phyloP scores from a whole-genome alignment of 2,888 invertebrate species.

The Eupithecia subumbrata region DNA sequence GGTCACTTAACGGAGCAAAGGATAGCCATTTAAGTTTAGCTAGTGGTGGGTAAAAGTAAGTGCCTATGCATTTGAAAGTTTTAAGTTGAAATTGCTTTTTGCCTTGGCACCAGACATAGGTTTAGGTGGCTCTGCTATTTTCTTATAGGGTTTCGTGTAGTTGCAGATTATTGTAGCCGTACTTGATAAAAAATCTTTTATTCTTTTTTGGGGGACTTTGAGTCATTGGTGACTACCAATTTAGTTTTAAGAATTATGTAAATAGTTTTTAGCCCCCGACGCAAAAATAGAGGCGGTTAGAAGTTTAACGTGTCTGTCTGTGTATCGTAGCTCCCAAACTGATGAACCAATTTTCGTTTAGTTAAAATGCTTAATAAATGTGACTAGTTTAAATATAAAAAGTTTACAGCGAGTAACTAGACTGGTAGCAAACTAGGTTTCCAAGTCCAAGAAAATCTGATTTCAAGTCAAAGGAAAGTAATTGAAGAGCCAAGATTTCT shows the following conservation, averaged over 20 bases:
- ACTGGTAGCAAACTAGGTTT: not conserved
- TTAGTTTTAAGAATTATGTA: no score
- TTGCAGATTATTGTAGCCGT: not conserved
- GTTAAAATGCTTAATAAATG: not conserved
- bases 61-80: slow-evolving; percentile 13
- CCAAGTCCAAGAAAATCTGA: slow-evolving; percentile 14
- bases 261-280: no score
- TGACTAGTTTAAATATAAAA: not conserved
- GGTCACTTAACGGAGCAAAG: slow-evolving; percentile 33
- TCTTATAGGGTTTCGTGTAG: not conserved
- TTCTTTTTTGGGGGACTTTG: no score
- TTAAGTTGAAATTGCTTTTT: slow-evolving; percentile 33
- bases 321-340: no score
- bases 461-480: slow-evolving; percentile 23
- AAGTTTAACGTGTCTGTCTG: no score
- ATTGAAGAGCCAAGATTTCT: slow-evolving; percentile 24
- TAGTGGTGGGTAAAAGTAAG: slow-evolving; percentile 21
- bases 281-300: no score
- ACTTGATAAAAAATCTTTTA: no score
- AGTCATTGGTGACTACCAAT: no score
- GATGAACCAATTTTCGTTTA: no score
- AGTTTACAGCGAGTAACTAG: not conserved
- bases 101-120: not conserved
- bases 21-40: slow-evolving; percentile 43
- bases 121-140: not conserved